Percentiles rank a stretch among this genome's conserved stretches.
These are phyloP conservation scores for Pedionomus torquatus DNA, from an alignment of 2,113 vertebrate species.

Conservation along the genomic window DNA sequence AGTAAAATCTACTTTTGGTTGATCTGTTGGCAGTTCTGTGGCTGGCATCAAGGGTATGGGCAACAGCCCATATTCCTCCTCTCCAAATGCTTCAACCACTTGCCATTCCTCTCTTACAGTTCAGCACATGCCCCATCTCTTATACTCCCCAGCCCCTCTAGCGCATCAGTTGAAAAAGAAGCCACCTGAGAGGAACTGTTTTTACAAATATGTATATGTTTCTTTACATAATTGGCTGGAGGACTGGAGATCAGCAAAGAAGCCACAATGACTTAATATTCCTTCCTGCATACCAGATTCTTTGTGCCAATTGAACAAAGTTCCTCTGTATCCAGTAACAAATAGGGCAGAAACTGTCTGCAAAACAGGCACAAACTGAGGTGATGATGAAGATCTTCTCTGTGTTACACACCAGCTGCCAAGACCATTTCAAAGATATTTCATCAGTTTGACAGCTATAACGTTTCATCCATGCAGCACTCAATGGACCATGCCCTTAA, in stretches of 20 bases:
- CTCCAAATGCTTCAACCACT: not conserved
- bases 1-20: not conserved
- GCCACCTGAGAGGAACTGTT: not conserved
- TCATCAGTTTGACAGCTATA: not conserved
- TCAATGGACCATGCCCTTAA: not conserved
- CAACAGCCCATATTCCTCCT: rapidly evolving
- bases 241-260: not conserved
- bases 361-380: not conserved
- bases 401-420: not conserved
- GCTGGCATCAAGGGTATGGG: not conserved
- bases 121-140: not conserved
- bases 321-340: not conserved
- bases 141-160: not conserved
- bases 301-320: not conserved
- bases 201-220: not conserved
- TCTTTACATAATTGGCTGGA: not conserved
- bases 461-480: not conserved
- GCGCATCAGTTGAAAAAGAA: not conserved
- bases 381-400: not conserved
- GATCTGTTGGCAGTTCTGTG: not conserved
- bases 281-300: not conserved
- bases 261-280: not conserved
- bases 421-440: not conserved
- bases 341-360: not conserved
- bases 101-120: not conserved